phyloP scores from a whole-genome alignment of 64 coral and sea anemone species.

The Pocillopora damicornis region DNA sequence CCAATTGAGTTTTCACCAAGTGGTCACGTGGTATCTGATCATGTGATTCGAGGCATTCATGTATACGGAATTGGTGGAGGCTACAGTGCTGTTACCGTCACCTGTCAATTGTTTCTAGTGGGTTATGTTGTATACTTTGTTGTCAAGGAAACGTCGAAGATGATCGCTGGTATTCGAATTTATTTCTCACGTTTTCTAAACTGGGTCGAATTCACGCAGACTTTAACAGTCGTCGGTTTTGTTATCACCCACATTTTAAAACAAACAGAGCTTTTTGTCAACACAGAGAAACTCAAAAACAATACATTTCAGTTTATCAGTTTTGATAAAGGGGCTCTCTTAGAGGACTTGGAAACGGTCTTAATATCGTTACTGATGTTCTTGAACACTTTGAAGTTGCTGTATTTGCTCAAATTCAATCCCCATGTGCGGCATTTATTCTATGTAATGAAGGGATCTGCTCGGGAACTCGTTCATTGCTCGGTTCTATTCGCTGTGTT shows the following conservation, averaged over 20 bases:
- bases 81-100: constrained; percentile 8
- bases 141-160: not conserved
- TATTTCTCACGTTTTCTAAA: constrained; percentile 34
- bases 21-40: constrained; percentile 26
- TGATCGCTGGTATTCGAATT: not conserved
- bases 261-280: constrained; percentile 5
- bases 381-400: constrained; percentile 51
- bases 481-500: not conserved
- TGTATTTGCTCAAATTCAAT: constrained; percentile 26
- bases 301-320: constrained; percentile 22
- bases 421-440: constrained; percentile 35
- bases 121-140: constrained; percentile 33
- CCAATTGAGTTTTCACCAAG: constrained; percentile 15
- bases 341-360: constrained; percentile 10
- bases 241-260: constrained; percentile 29
- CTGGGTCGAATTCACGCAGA: constrained; percentile 36
- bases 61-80: constrained; percentile 26
- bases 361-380: constrained; percentile 42
- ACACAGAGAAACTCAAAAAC: not conserved
- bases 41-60: constrained; percentile 20
- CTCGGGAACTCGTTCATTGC: constrained; percentile 6
- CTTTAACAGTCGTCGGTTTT: not conserved
- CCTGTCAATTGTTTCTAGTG: constrained; percentile 23
- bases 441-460: constrained; percentile 6
- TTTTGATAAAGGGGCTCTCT: constrained; percentile 21